These are phyloP conservation scores for Agrilus mali DNA, from an alignment of 2,888 invertebrate genomes.

Conservation along the genomic window DNA sequence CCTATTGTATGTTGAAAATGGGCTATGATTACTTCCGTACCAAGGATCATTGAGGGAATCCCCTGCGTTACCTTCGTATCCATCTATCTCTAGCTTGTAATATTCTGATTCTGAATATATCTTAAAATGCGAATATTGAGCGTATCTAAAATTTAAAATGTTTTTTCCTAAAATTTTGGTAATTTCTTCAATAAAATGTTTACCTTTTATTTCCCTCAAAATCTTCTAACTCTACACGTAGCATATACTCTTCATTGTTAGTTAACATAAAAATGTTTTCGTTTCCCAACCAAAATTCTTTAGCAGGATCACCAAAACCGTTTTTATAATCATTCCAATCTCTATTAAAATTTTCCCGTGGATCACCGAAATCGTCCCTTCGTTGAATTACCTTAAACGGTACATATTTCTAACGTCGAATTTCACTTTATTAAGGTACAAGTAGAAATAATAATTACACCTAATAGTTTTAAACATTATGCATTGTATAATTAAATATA, in stretches of 20 bases:
- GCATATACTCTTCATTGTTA: slow-evolving; percentile 79
- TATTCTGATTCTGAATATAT: slow-evolving; percentile 86
- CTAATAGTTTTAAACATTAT: no score
- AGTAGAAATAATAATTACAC: no score
- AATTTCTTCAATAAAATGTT: slow-evolving; percentile 4
- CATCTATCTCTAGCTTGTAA: slow-evolving; percentile 84
- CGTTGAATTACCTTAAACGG: slow-evolving; percentile 69
- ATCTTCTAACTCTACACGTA: slow-evolving; percentile 80
- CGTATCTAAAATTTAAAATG: slow-evolving; percentile 46
- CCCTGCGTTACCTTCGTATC: slow-evolving; percentile 83
- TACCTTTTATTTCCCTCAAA: slow-evolving; percentile 87
- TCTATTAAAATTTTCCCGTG: slow-evolving; percentile 80
- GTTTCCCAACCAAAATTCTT: slow-evolving; percentile 88
- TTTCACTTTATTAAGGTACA: background rate
- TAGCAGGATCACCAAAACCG: slow-evolving; percentile 80
- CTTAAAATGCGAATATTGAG: slow-evolving; percentile 85
- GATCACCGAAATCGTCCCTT: slow-evolving; percentile 76
- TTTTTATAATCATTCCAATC: slow-evolving; percentile 91
- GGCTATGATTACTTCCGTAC: slow-evolving; percentile 89
- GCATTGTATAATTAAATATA: no score
- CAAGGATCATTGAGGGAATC: slow-evolving; percentile 88
- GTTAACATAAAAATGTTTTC: slow-evolving; percentile 90
- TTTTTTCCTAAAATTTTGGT: no score
- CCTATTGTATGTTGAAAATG: slow-evolving; percentile 87
- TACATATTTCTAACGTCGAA: slow-evolving; percentile 1